Conservation (phyloP, 2,888 invertebrate species). For the Pseudococcus jackbeardsleyi region DNA sequence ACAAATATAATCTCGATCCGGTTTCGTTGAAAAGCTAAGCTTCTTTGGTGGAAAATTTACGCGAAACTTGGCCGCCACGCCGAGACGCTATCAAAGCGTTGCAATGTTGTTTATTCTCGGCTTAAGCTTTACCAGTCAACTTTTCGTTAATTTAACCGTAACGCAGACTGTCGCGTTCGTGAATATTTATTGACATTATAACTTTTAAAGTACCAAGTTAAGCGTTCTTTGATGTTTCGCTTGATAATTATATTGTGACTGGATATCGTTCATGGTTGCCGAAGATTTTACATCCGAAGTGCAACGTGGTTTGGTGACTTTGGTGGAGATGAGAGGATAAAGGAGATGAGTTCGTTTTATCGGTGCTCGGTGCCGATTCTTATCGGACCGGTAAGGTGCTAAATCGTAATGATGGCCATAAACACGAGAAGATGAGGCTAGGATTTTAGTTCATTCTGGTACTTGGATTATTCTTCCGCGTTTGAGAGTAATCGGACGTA, state of each 20-base stretch:
- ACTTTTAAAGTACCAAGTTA: slow-evolving; percentile 38
- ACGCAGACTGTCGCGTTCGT: slow-evolving; percentile 36
- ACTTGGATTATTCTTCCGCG: too few relatives aligned
- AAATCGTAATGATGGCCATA: background rate
- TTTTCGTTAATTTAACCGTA: slow-evolving; percentile 34
- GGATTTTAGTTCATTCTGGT: background rate
- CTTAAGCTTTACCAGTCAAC: slow-evolving; percentile 22
- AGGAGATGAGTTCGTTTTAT: background rate
- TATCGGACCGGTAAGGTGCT: background rate
- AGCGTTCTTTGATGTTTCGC: slow-evolving; percentile 43
- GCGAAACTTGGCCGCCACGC: slow-evolving; percentile 32
- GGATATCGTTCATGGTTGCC: slow-evolving; percentile 16
- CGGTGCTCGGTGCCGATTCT: background rate
- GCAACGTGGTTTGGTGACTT: background rate
- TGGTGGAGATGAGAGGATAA: background rate
- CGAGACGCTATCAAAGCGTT: slow-evolving; percentile 45
- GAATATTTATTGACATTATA: slow-evolving; percentile 38
- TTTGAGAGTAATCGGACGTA: too few relatives aligned
- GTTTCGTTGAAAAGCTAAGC: slow-evolving; percentile 55
- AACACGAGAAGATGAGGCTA: background rate
- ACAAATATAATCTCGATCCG: slow-evolving; percentile 51
- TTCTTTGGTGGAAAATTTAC: slow-evolving; percentile 39
- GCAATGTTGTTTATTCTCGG: slow-evolving; percentile 38
- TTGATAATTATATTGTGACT: slow-evolving; percentile 34
- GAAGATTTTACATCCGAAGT: background rate